A percentile compares a stretch with the other conserved stretches of the same genome.
Conservation (phyloP, 2,797 vertebrate genomes). For the Hydrolagus colliei region DNA sequence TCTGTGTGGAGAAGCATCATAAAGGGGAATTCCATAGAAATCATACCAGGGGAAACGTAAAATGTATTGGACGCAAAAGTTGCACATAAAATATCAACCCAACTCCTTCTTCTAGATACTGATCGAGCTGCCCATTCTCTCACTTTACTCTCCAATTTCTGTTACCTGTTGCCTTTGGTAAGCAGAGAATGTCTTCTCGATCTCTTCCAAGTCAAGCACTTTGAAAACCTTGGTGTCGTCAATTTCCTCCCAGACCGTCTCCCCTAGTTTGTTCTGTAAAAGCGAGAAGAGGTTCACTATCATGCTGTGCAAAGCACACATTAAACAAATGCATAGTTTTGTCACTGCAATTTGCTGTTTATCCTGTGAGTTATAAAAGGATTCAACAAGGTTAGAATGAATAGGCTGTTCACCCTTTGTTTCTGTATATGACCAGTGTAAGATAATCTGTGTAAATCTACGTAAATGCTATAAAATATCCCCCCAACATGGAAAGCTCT, state of each 20-base stretch:
- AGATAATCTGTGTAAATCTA: too few relatives aligned
- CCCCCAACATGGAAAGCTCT: too few relatives aligned
- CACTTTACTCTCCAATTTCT: not conserved
- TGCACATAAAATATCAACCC: too few relatives aligned
- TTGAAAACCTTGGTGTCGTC: slow-evolving; percentile 87
- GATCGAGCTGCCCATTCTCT: not conserved
- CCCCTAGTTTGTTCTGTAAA: slow-evolving; percentile 83
- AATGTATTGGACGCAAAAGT: too few relatives aligned
- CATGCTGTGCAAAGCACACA: not conserved
- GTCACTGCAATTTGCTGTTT: not conserved
- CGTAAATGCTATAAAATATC: too few relatives aligned
- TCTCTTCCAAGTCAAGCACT: slow-evolving; percentile 84
- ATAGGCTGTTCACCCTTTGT: too few relatives aligned
- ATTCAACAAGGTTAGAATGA: too few relatives aligned
- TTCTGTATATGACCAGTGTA: too few relatives aligned
- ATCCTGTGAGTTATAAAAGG: not conserved
- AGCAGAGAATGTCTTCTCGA: slow-evolving; percentile 94
- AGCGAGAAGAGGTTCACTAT: not conserved
- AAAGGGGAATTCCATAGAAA: too few relatives aligned
- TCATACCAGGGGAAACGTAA: too few relatives aligned
- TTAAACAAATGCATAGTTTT: not conserved
- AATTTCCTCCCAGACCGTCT: slow-evolving; percentile 85
- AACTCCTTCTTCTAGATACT: not conserved
- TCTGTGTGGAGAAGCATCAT: not conserved
- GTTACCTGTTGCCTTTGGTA: slow-evolving; percentile 98